Evolutionary conservation across 2,113 vertebrate genomes (phyloP), one percentile per base, ranked within the genome.

Genomic region (Caretta caretta): DNA sequence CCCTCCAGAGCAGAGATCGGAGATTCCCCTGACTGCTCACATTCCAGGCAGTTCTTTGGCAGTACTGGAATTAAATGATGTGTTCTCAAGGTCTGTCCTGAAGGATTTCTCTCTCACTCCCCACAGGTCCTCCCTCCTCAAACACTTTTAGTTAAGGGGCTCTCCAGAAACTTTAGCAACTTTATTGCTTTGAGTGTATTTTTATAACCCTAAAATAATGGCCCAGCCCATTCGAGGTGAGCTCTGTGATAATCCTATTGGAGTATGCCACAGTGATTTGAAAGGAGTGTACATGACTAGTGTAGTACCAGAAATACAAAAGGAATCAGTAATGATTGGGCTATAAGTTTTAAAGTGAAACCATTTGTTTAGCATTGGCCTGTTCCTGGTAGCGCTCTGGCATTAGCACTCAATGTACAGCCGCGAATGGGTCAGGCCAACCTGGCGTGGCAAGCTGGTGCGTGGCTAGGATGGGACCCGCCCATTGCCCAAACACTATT

Each of bases 241-340:
- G 3, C 16, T 25, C 1, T 25, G 5, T 2, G 17, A 4, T 35
- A 38, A 38, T 19, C 88, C 62, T 2, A 17, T 48, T 14, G 2
- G 12, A 1, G 90, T 89, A 83, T 0, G 83, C 48, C 84, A 42
- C 4, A 48, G 85, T 83, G 65, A 87, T 46, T 0, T 1, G 51
- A 94, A 51, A 91, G 83, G 83, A 20, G 17, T 5, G 76, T 76
- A 90, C 10, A 27, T 12, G 75, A 46, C 4, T 4, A 49, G 85
- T 2, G 1, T 1, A 56, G 50, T 65, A 89, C 94, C 95, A 90
- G 95, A 38, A 96, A 97, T 97, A 48, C 91, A 94, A 89, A 89
- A 94, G 94, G 57, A 87, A 90, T 97, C 51, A 92, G 38, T 90
- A 56, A 85, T 14, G 35, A 83, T 1, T 4, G 93, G 75, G 96